Evolutionary conservation across 1,140 invertebrate species (phyloP).

Genomic region (Sinonovacula constricta): DNA sequence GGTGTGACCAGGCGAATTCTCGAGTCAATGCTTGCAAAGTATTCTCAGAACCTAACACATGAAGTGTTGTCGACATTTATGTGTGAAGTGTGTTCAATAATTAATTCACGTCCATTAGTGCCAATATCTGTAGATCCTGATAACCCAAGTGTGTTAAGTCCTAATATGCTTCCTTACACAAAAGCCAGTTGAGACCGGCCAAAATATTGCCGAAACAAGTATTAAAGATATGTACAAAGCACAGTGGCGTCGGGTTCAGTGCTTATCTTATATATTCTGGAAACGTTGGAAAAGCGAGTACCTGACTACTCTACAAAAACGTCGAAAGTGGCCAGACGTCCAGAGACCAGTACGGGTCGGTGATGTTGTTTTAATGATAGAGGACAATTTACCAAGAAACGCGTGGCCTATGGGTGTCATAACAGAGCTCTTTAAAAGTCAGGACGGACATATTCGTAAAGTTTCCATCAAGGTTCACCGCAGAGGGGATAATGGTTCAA

Average conservation of each 20-base stretch:
- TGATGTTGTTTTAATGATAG: neutral
- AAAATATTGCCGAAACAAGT: neutral
- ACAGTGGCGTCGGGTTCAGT: neutral
- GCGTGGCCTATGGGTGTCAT: neutral
- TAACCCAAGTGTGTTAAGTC: neutral
- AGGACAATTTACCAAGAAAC: neutral
- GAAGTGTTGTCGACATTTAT: constrained; percentile 54
- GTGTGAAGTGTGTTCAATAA: constrained; percentile 46
- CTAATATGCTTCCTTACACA: neutral
- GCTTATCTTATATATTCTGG: neutral
- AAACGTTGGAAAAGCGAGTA: neutral
- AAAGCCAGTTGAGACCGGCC: neutral
- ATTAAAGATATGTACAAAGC: constrained; percentile 1
- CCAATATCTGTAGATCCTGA: neutral
- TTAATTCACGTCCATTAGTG: constrained; percentile 30
- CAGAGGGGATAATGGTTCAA: no score
- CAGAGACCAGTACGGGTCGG: neutral
- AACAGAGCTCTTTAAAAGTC: neutral
- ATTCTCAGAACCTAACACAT: constrained; percentile 44
- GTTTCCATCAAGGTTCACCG: no score
- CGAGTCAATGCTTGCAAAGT: constrained; percentile 42
- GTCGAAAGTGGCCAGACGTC: neutral
- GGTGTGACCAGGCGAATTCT: constrained; percentile 45
- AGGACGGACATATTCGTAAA: neutral
- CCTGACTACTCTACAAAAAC: neutral